Conservation (phyloP, 2,888 invertebrate genomes). For the Heliconius ethilla region DNA sequence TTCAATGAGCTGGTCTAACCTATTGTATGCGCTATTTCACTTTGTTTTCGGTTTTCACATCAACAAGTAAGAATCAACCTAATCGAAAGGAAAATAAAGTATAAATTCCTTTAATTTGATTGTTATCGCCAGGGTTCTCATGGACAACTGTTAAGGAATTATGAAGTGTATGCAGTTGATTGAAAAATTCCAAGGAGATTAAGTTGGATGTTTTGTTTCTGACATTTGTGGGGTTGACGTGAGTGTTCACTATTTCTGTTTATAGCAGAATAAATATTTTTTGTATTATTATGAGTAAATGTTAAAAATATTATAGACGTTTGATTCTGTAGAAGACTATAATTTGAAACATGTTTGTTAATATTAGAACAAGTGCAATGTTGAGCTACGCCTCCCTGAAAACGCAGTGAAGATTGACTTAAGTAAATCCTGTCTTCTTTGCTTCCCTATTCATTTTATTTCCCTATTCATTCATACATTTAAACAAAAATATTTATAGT, state of each 20-base stretch:
- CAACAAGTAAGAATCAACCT: constrained; percentile 43
- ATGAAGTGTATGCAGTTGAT: constrained; percentile 72
- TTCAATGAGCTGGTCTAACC: constrained; percentile 59
- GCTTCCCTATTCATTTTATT: neutral
- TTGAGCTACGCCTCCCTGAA: neutral
- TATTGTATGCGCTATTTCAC: constrained; percentile 72
- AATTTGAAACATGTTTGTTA: neutral
- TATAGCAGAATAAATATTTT: neutral
- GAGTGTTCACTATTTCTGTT: constrained; percentile 1
- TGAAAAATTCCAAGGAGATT: constrained; percentile 76
- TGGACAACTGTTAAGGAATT: constrained; percentile 64
- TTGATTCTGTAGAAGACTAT: neutral
- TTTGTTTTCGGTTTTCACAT: constrained; percentile 54
- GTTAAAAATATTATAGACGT: neutral
- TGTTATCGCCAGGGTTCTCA: constrained; percentile 61
- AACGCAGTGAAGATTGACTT: neutral
- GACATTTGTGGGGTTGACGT: constrained; percentile 61
- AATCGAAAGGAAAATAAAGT: constrained; percentile 41
- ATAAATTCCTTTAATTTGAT: constrained; percentile 52
- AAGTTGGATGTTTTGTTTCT: constrained; percentile 61
- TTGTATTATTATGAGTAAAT: neutral
- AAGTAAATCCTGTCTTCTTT: neutral
- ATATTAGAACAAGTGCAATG: neutral
- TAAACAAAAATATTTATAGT: too few relatives aligned
- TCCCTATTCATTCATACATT: neutral